Evolutionary conservation across 1,140 invertebrate genomes (phyloP).

Genomic region (Listronotus oregonensis): DNA sequence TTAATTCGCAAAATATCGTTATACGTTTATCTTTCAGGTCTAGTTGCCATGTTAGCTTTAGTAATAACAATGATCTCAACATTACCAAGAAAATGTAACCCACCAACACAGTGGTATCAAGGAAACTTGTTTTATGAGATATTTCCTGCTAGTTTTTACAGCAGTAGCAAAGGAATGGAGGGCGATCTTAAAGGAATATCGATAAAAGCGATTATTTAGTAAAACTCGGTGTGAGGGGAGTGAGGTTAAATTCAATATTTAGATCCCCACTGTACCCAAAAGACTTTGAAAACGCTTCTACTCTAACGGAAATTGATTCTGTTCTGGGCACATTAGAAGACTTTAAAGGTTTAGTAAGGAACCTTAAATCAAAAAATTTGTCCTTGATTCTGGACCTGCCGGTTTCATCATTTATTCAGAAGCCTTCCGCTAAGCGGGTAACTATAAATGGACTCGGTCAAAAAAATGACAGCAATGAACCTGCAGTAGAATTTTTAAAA

Average conservation of each 20-base stretch:
- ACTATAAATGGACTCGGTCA: not conserved
- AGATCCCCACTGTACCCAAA: slow-evolving; percentile 71
- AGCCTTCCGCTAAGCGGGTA: slow-evolving; percentile 42
- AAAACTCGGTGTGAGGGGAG: slow-evolving; percentile 66
- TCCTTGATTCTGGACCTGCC: slow-evolving; percentile 76
- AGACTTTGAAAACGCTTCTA: slow-evolving; percentile 68
- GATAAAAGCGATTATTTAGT: slow-evolving; percentile 71
- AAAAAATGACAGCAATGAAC: slow-evolving; percentile 33
- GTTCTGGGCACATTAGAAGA: slow-evolving; percentile 69
- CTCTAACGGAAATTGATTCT: slow-evolving; percentile 65
- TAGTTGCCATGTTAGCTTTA: slow-evolving; percentile 70
- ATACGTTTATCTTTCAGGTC: slow-evolving; percentile 70
- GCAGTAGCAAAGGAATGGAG: slow-evolving; percentile 74
- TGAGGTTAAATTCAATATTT: slow-evolving; percentile 79
- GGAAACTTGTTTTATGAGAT: slow-evolving; percentile 82
- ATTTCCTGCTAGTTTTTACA: slow-evolving; percentile 80
- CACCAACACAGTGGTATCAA: slow-evolving; percentile 75
- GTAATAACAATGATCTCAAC: slow-evolving; percentile 72
- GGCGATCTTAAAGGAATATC: slow-evolving; percentile 75
- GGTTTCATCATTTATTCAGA: slow-evolving; percentile 64
- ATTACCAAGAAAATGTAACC: slow-evolving; percentile 73
- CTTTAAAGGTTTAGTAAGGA: slow-evolving; percentile 64
- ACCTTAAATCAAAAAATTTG: slow-evolving; percentile 70
- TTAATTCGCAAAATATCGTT: slow-evolving; percentile 73
- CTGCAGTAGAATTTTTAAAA: slow-evolving; percentile 40